These are phyloP conservation scores for Dendrocincla tyrannina DNA, from an alignment of 2,797 vertebrate genomes.

Conservation along the genomic window DNA sequence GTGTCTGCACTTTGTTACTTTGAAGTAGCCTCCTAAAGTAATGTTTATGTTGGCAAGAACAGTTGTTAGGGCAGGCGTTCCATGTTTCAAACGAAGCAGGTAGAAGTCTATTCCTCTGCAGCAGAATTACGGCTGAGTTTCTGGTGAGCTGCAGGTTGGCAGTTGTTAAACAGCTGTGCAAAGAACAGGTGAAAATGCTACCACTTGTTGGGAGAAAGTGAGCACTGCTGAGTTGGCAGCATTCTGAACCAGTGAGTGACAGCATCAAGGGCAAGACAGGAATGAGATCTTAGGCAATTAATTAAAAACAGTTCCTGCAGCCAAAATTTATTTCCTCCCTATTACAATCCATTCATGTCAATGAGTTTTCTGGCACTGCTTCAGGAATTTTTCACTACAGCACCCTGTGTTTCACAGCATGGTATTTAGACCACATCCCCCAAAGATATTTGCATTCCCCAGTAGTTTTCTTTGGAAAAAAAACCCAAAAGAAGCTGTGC, in stretches of 20 bases:
- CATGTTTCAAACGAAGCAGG: neutral
- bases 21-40: neutral
- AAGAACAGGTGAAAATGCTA: neutral
- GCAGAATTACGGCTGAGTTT: neutral
- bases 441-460: neutral
- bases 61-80: neutral
- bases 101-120: neutral
- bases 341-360: neutral
- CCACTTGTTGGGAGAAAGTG: neutral
- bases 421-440: neutral
- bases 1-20: neutral
- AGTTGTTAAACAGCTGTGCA: neutral
- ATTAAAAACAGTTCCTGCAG: conserved; percentile 1
- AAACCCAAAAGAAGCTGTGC: neutral
- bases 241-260: neutral
- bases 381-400: neutral
- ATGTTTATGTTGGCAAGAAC: neutral
- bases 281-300: neutral
- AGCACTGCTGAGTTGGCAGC: neutral
- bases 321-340: conserved; percentile 1
- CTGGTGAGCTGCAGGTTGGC: neutral
- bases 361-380: neutral
- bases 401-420: neutral
- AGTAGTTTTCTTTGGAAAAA: neutral
- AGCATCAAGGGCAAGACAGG: neutral